Evolutionary conservation across 2,888 invertebrate species (phyloP).

Genomic region (Lasioglossum villosulum): DNA sequence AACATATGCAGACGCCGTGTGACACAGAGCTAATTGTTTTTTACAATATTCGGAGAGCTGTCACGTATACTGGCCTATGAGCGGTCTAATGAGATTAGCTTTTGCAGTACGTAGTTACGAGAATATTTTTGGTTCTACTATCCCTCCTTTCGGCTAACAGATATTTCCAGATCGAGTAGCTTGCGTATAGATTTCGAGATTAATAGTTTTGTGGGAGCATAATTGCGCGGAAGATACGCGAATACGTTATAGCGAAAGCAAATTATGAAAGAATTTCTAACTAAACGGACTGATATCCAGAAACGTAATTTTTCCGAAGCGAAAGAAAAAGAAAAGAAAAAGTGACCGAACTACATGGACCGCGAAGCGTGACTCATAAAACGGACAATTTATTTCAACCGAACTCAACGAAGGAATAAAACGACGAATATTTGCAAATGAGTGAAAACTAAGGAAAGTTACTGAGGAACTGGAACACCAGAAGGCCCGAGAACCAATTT

Average conservation of each 20-base stretch:
- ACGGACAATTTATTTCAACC: neutral
- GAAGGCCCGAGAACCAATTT: constrained; percentile 69
- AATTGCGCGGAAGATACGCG: neutral
- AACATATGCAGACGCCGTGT: neutral
- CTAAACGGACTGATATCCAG: neutral
- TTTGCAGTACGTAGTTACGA: neutral
- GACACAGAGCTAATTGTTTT: constrained; percentile 9
- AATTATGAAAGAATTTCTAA: neutral
- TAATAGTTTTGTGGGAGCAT: neutral
- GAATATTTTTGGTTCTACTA: constrained; percentile 26
- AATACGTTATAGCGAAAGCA: neutral
- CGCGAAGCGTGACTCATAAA: neutral
- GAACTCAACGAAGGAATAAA: constrained; percentile 12
- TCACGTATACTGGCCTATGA: constrained; percentile 33
- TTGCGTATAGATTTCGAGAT: constrained; percentile 30
- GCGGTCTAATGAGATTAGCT: neutral
- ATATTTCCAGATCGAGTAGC: neutral
- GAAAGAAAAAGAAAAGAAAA: neutral
- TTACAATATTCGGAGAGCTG: constrained; percentile 10
- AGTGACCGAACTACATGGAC: neutral
- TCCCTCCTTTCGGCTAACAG: neutral
- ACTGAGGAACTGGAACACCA: constrained; percentile 70
- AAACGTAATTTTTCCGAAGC: neutral
- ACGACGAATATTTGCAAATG: neutral
- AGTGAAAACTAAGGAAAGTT: constrained; percentile 43